These are phyloP conservation scores for Lepidocyrtoides sp. DNA, from an alignment of 2,888 invertebrate genomes.

Conservation along the genomic window DNA sequence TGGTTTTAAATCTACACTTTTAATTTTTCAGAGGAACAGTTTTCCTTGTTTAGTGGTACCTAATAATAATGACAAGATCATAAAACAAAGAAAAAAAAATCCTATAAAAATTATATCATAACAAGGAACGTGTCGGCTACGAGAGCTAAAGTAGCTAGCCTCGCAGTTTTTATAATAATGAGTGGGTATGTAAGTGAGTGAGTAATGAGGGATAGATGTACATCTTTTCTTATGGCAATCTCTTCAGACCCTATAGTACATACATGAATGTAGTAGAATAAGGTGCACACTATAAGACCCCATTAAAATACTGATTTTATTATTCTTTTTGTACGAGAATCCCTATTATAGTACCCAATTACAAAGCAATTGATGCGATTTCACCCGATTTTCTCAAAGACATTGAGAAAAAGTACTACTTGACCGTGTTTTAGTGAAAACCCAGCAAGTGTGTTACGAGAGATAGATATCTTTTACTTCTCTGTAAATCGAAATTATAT, in stretches of 20 bases:
- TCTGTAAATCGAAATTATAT: too few species aligned
- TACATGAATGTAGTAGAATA: too few species aligned
- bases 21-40: too few species aligned
- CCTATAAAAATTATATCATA: constrained; percentile 52
- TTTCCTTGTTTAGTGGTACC: too few species aligned
- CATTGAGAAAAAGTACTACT: constrained; percentile 32
- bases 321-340: constrained; percentile 34
- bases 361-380: constrained; percentile 77
- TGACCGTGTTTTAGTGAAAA: constrained; percentile 41
- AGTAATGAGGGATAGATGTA: constrained; percentile 13
- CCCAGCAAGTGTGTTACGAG: background rate
- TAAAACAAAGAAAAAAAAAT: constrained; percentile 40
- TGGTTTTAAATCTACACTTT: too few species aligned
- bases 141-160: too few species aligned
- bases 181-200: constrained; percentile 30
- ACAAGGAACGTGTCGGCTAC: too few species aligned
- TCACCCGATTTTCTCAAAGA: constrained; percentile 62
- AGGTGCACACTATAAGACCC: background rate
- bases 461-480: background rate
- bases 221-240: background rate
- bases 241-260: constrained; percentile 16
- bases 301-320: background rate
- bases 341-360: constrained; percentile 57
- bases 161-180: background rate
- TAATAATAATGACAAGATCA: constrained; percentile 41